A percentile compares a stretch with the other conserved stretches of the same genome.
phyloP scores from a whole-genome alignment of 2,797 vertebrate species.

The Graptemys geographica region DNA sequence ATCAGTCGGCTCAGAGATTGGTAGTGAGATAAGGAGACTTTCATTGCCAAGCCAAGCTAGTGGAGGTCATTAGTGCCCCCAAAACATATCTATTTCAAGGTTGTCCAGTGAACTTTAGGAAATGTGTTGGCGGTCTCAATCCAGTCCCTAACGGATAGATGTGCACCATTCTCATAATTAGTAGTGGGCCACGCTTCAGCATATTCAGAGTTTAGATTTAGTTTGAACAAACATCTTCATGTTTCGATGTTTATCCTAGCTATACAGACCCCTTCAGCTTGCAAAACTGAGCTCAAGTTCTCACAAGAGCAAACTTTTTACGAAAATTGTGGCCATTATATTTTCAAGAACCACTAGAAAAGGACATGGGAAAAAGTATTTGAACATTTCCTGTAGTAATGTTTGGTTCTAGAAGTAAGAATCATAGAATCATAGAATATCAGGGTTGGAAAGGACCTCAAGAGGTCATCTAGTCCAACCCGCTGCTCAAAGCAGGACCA shows the following conservation, averaged over 20 bases:
- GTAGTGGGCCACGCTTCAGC: background rate
- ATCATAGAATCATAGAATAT: too few relatives aligned
- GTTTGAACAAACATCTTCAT: background rate
- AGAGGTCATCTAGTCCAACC: too few relatives aligned
- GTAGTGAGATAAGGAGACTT: background rate
- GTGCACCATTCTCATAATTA: background rate
- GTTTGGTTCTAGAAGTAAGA: background rate
- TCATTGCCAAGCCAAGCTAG: background rate
- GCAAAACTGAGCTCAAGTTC: background rate
- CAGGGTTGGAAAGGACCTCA: too few relatives aligned
- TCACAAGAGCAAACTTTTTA: background rate
- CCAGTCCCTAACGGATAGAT: background rate
- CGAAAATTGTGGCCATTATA: fast-evolving
- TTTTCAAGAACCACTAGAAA: background rate
- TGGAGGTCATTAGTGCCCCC: background rate
- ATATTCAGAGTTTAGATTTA: background rate
- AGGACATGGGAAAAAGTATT: background rate
- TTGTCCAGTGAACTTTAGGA: background rate
- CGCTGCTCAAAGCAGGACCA: too few relatives aligned
- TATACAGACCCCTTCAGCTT: background rate
- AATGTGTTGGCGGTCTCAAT: background rate
- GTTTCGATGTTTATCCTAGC: background rate
- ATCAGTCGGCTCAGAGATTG: fast-evolving
- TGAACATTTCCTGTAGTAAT: background rate
- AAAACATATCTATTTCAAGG: background rate